Base-by-base conservation (phyloP, 2,888 invertebrate genomes). In the Deroplatys truncata region DNA sequence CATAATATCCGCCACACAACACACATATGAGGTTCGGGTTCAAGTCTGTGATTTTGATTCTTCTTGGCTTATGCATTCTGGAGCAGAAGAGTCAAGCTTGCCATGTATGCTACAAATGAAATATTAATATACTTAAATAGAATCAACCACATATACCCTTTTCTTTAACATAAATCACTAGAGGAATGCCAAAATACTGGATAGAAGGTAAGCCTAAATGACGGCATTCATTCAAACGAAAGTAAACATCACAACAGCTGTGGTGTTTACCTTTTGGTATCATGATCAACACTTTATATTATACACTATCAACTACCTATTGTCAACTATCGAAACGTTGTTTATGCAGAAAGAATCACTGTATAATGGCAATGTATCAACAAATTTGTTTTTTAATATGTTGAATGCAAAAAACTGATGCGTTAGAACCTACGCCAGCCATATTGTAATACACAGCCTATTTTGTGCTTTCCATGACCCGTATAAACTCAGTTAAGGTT, bases 1-100 rank as follows among this genome's bases (percentile, higher is more conserved):
- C 95, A 92, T 96, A 96, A 93, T 97, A 97, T 86, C 97, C 97
- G 89, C 95, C 94, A 92, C 97, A 97, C 85, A 97, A 94, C 92
- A 95, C 95, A 93, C 97, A 97, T 28, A 95, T 95, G 91, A 97
- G 93, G 92, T 96, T 95, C 88, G 95, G 95, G 93, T 96, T 97
- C 90, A 97, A 93, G 92, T 94, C 94, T 91, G 94, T 93, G 91
- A 95, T 92, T 90, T 93, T 93, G 90, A 94, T 92, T 92, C 91
- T 91, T 84, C 93, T 93, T 91, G 93, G 93, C 91, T 93, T 93
- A 93, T 93, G 93, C 94, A 94, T 94, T 90, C 90, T 92, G 49
- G 28, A 43, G 86, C 56, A n/a, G 31, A 82, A 82, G 31, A 88
- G 28, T 49, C 49, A 56, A 89, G 31, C 84, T 89, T 28, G 82